Evolutionary conservation across 35 echinoderm and acorn worm species (phyloP).

Genomic region (Heliocidaris erythrogramma): DNA sequence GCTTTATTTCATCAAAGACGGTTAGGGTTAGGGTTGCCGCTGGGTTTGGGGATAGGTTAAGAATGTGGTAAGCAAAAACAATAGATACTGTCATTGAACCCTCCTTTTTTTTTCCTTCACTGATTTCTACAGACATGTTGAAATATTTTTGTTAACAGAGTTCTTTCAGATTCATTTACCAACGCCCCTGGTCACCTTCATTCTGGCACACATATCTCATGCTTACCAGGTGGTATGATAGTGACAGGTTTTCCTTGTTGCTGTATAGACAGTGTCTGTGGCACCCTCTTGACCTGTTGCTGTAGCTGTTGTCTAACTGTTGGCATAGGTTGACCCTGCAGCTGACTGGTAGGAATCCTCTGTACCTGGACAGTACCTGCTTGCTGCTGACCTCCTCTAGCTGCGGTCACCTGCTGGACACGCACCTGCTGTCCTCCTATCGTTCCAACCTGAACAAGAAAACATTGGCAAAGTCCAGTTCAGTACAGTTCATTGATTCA

Average conservation of each 20-base stretch:
- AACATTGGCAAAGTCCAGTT: background rate
- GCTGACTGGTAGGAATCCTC: conserved; percentile 55
- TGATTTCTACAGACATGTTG: background rate
- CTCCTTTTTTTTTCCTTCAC: too few species aligned
- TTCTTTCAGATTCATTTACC: background rate
- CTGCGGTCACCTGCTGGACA: conserved; percentile 61
- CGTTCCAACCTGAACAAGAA: background rate
- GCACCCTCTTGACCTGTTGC: conserved; percentile 59
- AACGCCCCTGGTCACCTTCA: too few species aligned
- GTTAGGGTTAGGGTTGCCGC: too few species aligned
- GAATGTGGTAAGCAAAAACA: too few species aligned
- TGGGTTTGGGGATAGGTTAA: too few species aligned
- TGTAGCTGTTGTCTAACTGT: conserved; percentile 89
- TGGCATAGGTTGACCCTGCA: conserved; percentile 64
- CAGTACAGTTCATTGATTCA: background rate
- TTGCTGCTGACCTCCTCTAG: conserved; percentile 31
- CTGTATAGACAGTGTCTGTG: conserved; percentile 79
- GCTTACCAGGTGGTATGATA: conserved; percentile 81
- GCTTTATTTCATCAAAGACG: too few species aligned
- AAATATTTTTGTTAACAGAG: background rate
- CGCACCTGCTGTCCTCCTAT: conserved; percentile 49
- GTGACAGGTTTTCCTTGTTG: conserved; percentile 89
- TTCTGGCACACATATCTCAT: too few species aligned
- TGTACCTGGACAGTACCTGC: conserved; percentile 70
- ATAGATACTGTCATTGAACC: too few species aligned